Evolutionary conservation across 2,113 vertebrate genomes (phyloP), one percentile per base, ranked within the genome.

Genomic region (Acrocephalus arundinaceus): DNA sequence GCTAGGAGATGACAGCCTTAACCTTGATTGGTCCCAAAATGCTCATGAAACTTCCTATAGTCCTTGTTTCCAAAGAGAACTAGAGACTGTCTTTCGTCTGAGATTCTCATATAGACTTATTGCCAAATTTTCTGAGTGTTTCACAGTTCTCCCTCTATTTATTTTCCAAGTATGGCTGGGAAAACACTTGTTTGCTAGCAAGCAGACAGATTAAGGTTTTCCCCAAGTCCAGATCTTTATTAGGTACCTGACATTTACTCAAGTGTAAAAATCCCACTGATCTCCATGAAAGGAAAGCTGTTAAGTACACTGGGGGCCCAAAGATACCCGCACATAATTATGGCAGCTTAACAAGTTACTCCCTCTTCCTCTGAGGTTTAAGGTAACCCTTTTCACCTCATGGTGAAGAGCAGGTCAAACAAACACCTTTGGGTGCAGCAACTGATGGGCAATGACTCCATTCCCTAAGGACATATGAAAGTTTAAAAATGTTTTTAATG

Each of bases 61-160:
- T 84, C 72, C 51, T 61, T 68, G 11, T 73, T 96, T 94, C 86
- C 94, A 96, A 91, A 75, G 57, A 88, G 79, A 96, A 59, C 31
- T 80, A 86, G 74, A 45, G 41, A 81, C 84, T 84, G 15, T 74
- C 65, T 97, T 89, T 93, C 0, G 0, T 81, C 80, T 91, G 73
- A 93, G 79, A 88, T 81, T 82, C 57, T 92, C 54, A 48, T 54
- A 61, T 7, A 86, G 52, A 77, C 27, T 77, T 89, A 75, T 7
- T 85, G 92, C 80, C 90, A 90, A 81, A 78, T 57, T 78, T 65
- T 77, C 76, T 84, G 54, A 61, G 41, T 71, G 49, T 77, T 86
- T 96, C 82, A 54, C 45, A 76, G 39, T 66, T 59, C 43, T 74
- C 87, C 30, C 43, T 49, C 28, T 73, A 33, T 94, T 90, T 89